Evolutionary conservation across 2,888 invertebrate species (phyloP), one percentile per base, ranked within the genome.

Genomic region (Kryphioiulus occultus): DNA sequence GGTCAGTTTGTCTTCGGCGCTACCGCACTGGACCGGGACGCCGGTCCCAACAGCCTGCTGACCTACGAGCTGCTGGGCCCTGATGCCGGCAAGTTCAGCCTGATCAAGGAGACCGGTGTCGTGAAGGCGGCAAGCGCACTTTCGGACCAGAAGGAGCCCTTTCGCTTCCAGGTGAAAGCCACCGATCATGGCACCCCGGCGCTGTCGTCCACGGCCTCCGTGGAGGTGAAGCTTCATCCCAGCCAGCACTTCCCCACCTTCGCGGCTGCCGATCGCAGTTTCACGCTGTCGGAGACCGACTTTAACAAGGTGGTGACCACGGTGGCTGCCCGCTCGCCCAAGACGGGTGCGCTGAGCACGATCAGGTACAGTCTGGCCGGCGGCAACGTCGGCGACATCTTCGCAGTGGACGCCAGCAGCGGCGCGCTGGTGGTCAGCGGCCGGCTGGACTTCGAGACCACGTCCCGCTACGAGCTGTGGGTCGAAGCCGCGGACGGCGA

Each of bases 381-480:
- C n/a, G 98, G 98, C 5, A 98, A 98, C 91, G 94, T 96, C 3
- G 97, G 96, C 0, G 96, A 96, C 90, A 96, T 97, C n/a, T 93
- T 97, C 82, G 94, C 94, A 91, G 95, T 98, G 89, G 96, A 97
- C 92, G 92, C 94, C 42, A 94, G 94, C 87, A 95, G 95, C 47
- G 98, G 98, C 0, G 95, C 96, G 92, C 94, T 98, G 19, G 94
- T 95, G 88, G 95, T 98, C 1, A 95, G 96, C 0, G 95, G 94
- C 90, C 96, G 97, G 0, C 93, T 98, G 87, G 97, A 98, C 92
- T 97, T 95, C 91, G 98, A 98, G 92, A 94, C 95, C 0, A 94
- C 96, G 89, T 95, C 95, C 17, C 93, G 95, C 85, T 98, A 97
- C 91, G 96, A 97, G 92, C 95, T 98, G 42, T 98, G 98, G 98